These are phyloP conservation scores for Dyspetes luteomarginatus DNA, from an alignment of 2,888 invertebrate species.

Conservation along the genomic window DNA sequence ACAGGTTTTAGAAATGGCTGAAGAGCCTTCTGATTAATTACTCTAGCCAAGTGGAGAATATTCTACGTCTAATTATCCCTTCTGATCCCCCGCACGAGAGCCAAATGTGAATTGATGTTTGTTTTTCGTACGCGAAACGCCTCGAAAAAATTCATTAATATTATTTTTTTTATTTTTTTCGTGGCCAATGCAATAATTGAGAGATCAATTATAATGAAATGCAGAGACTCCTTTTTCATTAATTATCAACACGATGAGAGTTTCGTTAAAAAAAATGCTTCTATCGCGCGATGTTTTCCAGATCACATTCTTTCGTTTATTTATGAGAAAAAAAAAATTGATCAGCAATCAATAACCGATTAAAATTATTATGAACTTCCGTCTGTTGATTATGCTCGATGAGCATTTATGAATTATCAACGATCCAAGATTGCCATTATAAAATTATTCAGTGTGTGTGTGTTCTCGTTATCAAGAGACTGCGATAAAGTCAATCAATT, in stretches of 20 bases:
- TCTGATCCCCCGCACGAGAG: conserved; percentile 40
- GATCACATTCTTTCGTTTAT: conserved; percentile 15
- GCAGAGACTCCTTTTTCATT: not conserved
- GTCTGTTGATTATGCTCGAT: conserved; percentile 45
- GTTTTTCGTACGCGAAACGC: conserved; percentile 21
- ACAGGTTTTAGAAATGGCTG: conserved; percentile 67
- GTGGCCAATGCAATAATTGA: conserved; percentile 38
- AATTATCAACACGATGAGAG: not conserved
- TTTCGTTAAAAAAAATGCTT: not conserved
- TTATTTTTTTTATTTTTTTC: conserved; percentile 43
- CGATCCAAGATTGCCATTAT: not conserved
- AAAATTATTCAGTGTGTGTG: conserved; percentile 12
- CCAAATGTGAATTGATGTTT: conserved; percentile 41
- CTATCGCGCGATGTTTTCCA: conserved; percentile 18
- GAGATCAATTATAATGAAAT: conserved; percentile 21
- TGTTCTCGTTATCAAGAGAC: conserved; percentile 32
- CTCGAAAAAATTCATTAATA: conserved; percentile 31
- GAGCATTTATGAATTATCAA: no score
- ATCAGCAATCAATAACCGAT: conserved; percentile 77
- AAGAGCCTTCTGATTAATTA: conserved; percentile 74
- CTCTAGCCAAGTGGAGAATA: conserved; percentile 59
- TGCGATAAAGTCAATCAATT: conserved; percentile 59
- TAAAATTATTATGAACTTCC: conserved; percentile 71
- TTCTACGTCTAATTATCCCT: conserved; percentile 57
- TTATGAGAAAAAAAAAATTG: conserved; percentile 8